phyloP scores from a whole-genome alignment of 2,888 invertebrate species.

The Arge pagana region DNA sequence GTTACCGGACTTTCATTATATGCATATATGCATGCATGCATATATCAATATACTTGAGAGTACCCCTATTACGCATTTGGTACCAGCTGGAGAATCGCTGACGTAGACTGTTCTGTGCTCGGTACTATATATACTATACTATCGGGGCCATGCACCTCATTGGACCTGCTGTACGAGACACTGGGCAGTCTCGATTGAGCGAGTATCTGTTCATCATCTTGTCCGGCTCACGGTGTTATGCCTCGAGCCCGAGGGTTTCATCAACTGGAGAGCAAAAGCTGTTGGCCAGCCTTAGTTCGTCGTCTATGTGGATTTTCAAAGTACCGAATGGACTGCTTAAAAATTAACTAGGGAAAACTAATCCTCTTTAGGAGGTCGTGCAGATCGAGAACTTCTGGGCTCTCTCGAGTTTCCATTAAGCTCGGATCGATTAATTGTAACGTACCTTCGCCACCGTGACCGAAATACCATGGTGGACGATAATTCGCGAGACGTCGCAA shows the following conservation, averaged over 20 bases:
- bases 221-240: too few relatives aligned
- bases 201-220: slow-evolving; percentile 15
- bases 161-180: slow-evolving; percentile 6
- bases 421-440: slow-evolving; percentile 13
- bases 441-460: too few relatives aligned
- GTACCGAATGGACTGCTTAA: not conserved
- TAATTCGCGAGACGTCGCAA: too few relatives aligned
- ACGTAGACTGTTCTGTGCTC: not conserved
- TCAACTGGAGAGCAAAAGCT: too few relatives aligned
- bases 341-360: slow-evolving; percentile 6
- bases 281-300: too few relatives aligned
- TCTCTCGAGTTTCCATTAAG: not conserved
- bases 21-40: not conserved
- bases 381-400: not conserved
- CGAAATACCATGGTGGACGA: too few relatives aligned
- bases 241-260: too few relatives aligned
- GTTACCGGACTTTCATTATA: too few relatives aligned
- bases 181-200: not conserved
- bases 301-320: too few relatives aligned
- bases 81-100: too few relatives aligned
- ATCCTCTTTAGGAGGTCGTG: slow-evolving; percentile 18
- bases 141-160: slow-evolving; percentile 11
- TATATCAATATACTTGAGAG: not conserved
- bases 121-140: not conserved
- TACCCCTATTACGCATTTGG: too few relatives aligned